Evolutionary conservation across 2,797 vertebrate species (phyloP).

Genomic region (Avahi laniger): DNA sequence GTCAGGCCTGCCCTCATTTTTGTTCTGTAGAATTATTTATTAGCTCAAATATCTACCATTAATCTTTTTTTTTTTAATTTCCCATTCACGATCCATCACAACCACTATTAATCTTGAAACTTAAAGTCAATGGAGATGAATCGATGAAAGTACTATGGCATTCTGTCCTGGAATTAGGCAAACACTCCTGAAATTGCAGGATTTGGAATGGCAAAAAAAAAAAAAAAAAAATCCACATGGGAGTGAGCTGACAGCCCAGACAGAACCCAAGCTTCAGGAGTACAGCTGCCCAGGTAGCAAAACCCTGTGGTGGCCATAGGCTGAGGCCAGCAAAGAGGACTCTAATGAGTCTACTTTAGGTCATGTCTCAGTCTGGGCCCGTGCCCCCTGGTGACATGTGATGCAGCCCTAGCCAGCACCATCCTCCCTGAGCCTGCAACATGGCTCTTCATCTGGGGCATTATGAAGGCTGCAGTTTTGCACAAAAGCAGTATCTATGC

Average conservation of each 20-base stretch:
- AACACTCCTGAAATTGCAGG: background rate
- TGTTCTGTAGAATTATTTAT: background rate
- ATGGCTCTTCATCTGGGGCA: too few relatives aligned
- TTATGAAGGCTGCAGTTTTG: background rate
- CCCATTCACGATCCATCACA: too few relatives aligned
- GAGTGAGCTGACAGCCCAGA: background rate
- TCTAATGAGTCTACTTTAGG: too few relatives aligned
- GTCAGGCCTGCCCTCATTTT: background rate
- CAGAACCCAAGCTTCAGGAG: accelerated
- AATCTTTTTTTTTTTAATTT: background rate
- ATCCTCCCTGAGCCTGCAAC: background rate
- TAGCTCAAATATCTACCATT: background rate
- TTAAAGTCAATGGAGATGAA: background rate
- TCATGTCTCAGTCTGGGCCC: too few relatives aligned
- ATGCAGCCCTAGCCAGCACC: too few relatives aligned
- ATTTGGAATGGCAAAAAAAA: background rate
- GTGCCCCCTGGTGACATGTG: background rate
- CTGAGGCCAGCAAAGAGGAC: background rate
- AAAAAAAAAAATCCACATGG: background rate
- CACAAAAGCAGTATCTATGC: background rate
- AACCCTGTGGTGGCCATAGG: background rate
- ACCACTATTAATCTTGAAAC: background rate
- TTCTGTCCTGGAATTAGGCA: background rate
- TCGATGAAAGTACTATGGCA: background rate
- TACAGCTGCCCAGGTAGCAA: too few relatives aligned